phyloP scores from a whole-genome alignment of 2,113 vertebrate genomes.

The Oxyura jamaicensis region DNA sequence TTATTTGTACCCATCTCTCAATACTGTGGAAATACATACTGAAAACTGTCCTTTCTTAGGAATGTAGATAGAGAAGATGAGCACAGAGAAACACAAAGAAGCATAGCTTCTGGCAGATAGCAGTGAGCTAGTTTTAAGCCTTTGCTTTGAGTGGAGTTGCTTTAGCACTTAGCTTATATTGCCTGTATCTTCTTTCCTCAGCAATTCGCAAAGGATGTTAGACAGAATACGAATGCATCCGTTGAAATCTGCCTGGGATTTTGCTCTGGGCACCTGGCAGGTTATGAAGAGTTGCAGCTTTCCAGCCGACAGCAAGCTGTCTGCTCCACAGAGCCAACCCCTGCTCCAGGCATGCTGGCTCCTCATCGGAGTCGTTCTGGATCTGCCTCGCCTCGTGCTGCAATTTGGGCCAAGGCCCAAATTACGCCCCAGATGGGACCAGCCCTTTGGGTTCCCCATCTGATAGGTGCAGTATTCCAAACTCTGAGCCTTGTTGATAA shows the following conservation, averaged over 20 bases:
- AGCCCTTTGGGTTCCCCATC: neutral
- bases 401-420: neutral
- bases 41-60: neutral
- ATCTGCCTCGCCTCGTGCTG: neutral
- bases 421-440: neutral
- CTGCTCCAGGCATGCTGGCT: neutral
- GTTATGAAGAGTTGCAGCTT: neutral
- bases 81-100: neutral
- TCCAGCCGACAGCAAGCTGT: neutral
- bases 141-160: neutral
- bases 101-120: neutral
- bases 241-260: neutral
- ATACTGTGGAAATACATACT: neutral
- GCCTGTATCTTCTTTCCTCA: neutral
- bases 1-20: neutral
- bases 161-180: neutral
- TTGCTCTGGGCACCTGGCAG: neutral
- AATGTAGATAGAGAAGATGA: neutral
- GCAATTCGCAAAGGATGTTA: neutral
- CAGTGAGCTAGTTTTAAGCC: neutral
- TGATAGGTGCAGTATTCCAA: neutral
- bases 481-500: neutral
- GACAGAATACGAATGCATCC: constrained; percentile 1
- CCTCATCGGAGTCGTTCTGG: accelerated
- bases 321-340: neutral